These are phyloP conservation scores for Stomorhina lunata DNA, from an alignment of 2,888 invertebrate genomes.

Conservation along the genomic window DNA sequence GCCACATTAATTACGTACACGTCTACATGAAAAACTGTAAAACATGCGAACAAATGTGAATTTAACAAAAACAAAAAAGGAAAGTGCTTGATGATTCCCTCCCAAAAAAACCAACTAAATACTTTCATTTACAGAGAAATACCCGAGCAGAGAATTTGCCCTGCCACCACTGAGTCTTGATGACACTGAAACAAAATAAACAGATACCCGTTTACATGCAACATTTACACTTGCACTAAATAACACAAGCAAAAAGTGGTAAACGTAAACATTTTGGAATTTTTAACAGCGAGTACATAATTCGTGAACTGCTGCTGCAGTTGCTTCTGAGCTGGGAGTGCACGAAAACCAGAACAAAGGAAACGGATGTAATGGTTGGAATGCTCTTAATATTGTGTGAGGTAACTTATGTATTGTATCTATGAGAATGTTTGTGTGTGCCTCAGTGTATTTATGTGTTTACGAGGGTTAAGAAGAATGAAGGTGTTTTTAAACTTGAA, in stretches of 20 bases:
- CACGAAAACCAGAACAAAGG: slow-evolving; percentile 24
- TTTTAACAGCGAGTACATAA: slow-evolving; percentile 17
- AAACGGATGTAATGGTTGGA: slow-evolving; percentile 58
- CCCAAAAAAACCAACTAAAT: not conserved
- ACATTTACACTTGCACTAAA: not conserved
- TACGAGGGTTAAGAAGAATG: not conserved
- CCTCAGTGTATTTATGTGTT: not conserved
- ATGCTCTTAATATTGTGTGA: slow-evolving; percentile 31
- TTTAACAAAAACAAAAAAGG: not conserved
- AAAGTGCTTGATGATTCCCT: not conserved
- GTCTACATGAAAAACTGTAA: slow-evolving; percentile 10
- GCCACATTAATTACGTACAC: slow-evolving; percentile 39
- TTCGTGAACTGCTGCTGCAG: not conserved
- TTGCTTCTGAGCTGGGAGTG: not conserved
- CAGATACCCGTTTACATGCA: not conserved
- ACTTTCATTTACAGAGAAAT: not conserved
- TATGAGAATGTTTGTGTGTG: not conserved
- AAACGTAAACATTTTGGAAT: slow-evolving; percentile 50
- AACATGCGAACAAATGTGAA: not conserved
- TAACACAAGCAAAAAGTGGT: not conserved
- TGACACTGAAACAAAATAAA: not conserved
- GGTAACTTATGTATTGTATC: not conserved
- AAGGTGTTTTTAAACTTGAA: not conserved
- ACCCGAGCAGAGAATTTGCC: not conserved
- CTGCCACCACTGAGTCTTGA: not conserved